Base-by-base conservation (phyloP, 2,113 vertebrate genomes). In the Callocephalon fimbriatum region DNA sequence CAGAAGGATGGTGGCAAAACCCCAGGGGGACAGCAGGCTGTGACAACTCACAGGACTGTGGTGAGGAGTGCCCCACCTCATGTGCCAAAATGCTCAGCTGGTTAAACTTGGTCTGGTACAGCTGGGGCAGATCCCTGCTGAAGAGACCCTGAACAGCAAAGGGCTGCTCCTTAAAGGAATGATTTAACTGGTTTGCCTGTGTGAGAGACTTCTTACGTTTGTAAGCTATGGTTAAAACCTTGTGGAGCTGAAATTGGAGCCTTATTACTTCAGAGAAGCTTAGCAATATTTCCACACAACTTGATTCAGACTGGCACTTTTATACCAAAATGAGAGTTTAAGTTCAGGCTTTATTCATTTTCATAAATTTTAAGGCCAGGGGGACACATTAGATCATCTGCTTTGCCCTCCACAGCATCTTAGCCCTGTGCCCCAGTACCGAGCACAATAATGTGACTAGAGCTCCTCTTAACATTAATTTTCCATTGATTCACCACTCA, bases 381-480 rank as follows among this genome's bases (percentile, higher is more conserved):
- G 80, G 51, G 63, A 68, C 26, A 18, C 42, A 53, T 92, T 90
- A 92, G 71, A 92, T 95, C 75, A 83, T 95, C 67, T 1, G 31
- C 68, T 94, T 70, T 94, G 90, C 79, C 90, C 75, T 88, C 78
- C 31, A 14, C 5, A 90, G 16, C 63, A 83, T 67, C 75, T 74
- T 45, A 96, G 67, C 81, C 82, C 78, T 26, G 35, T 83, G 71
- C 84, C 70, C 85, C 13, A 2, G 44, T 31, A 63, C 44, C 6
- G 15, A 88, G 71, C 67, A 40, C n/a, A n/a, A 27, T 67, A 91
- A 88, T 12, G 21, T 77, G 59, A 66, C 95, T 88, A 59, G 88
- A 95, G 63, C 78, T 73, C 50, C 63, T 70, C 88, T 96, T 96
- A 94, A 90, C 87, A 88, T 95, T 95, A 94, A 94, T 94, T 96